These are phyloP conservation scores for Scaptomyza polygonia DNA, from an alignment of 2,888 invertebrate genomes.

Conservation along the genomic window DNA sequence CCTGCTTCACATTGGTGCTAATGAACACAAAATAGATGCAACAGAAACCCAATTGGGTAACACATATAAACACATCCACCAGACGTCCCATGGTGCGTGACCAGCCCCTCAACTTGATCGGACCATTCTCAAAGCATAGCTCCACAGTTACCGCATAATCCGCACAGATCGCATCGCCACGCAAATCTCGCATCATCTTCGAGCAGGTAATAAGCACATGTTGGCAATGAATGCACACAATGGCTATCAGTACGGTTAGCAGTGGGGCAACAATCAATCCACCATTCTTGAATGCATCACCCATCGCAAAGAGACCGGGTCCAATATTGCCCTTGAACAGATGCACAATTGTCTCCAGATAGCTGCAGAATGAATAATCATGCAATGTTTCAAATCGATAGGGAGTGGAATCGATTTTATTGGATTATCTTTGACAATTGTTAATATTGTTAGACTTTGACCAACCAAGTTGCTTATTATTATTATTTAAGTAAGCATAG, in stretches of 20 bases:
- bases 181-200: slow-evolving; percentile 87
- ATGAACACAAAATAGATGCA: slow-evolving; percentile 98
- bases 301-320: slow-evolving; percentile 97
- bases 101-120: slow-evolving; percentile 87
- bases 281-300: slow-evolving; percentile 96
- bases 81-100: slow-evolving; percentile 88
- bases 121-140: slow-evolving; percentile 91
- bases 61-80: slow-evolving; percentile 94
- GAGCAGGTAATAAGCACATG: slow-evolving; percentile 93
- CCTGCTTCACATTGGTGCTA: slow-evolving; percentile 92
- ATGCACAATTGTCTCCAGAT: slow-evolving; percentile 94
- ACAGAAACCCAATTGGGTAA: slow-evolving; percentile 99
- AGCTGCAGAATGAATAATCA: slow-evolving; percentile 86
- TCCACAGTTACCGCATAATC: slow-evolving; percentile 94
- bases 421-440: background rate
- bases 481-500: too few relatives aligned
- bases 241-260: slow-evolving; percentile 91
- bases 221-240: slow-evolving; percentile 96
- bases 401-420: background rate
- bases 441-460: background rate
- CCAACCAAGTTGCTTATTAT: too few relatives aligned
- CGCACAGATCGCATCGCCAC: slow-evolving; percentile 86
- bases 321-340: slow-evolving; percentile 98
- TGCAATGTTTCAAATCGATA: slow-evolving; percentile 1
- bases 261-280: slow-evolving; percentile 93